Evolutionary conservation across 2,113 vertebrate species (phyloP).

Genomic region (Fregetta grallaria): DNA sequence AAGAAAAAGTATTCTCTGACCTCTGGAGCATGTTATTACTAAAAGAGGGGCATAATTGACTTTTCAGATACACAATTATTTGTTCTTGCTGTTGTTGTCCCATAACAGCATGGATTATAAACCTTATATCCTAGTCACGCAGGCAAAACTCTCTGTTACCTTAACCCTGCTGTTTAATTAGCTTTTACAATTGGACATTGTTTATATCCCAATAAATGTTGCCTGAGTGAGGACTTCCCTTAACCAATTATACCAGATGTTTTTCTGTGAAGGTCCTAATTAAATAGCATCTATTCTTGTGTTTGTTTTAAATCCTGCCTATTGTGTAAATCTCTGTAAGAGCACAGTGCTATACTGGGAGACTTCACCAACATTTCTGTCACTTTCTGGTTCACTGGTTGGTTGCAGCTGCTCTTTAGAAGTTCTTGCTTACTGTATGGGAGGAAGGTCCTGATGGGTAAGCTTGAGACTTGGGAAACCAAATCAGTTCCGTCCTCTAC

Average conservation of each 20-base stretch:
- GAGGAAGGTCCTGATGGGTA: neutral
- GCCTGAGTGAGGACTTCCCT: constrained; percentile 25
- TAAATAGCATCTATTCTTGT: constrained; percentile 3
- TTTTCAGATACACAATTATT: constrained; percentile 19
- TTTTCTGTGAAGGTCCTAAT: constrained; percentile 42
- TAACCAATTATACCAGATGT: constrained; percentile 38
- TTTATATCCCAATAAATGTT: constrained; percentile 44
- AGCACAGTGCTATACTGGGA: neutral
- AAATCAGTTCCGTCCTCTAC: neutral
- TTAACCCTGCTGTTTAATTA: constrained; percentile 53
- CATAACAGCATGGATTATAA: constrained; percentile 35
- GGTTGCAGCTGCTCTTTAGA: neutral
- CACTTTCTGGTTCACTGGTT: neutral
- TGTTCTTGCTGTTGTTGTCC: neutral
- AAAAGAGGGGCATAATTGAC: constrained; percentile 23
- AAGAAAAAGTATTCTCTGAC: constrained; percentile 11
- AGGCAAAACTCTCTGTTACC: constrained; percentile 32
- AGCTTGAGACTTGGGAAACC: neutral
- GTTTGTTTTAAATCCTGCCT: neutral
- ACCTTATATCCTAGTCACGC: constrained; percentile 13
- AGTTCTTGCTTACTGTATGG: neutral
- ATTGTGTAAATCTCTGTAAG: neutral
- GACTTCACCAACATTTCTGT: neutral
- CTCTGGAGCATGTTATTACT: constrained; percentile 13
- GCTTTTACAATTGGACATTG: constrained; percentile 43